Conservation (phyloP, 2,113 vertebrate species). For the Desmodus rotundus region DNA sequence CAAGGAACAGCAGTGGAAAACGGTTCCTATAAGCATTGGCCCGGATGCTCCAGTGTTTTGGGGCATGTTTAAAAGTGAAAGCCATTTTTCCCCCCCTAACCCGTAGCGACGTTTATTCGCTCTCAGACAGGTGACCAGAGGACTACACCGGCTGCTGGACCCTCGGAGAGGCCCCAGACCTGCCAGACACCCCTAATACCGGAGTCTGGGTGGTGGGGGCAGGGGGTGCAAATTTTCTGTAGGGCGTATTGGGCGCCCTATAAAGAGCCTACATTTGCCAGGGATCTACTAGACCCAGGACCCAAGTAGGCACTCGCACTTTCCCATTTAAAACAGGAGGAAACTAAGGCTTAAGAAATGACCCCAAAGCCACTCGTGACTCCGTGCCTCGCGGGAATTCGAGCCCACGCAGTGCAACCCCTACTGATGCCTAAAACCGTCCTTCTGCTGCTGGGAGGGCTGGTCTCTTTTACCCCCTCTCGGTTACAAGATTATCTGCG, state of each 20-base stretch:
- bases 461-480: neutral
- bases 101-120: neutral
- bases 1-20: neutral
- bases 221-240: neutral
- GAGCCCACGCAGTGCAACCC: neutral
- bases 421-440: neutral
- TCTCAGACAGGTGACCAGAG: neutral
- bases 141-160: neutral
- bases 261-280: neutral
- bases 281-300: neutral
- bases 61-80: neutral
- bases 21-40: fast-evolving
- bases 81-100: neutral
- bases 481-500: neutral
- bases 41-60: neutral
- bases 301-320: neutral
- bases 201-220: neutral
- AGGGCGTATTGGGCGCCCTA: fast-evolving
- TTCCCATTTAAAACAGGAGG: neutral
- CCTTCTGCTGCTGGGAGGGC: neutral
- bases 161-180: neutral
- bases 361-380: no score
- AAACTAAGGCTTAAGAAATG: neutral
- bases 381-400: fast-evolving
- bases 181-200: neutral